phyloP scores from a whole-genome alignment of 2,113 vertebrate genomes.

The Seriola rivoliana region DNA sequence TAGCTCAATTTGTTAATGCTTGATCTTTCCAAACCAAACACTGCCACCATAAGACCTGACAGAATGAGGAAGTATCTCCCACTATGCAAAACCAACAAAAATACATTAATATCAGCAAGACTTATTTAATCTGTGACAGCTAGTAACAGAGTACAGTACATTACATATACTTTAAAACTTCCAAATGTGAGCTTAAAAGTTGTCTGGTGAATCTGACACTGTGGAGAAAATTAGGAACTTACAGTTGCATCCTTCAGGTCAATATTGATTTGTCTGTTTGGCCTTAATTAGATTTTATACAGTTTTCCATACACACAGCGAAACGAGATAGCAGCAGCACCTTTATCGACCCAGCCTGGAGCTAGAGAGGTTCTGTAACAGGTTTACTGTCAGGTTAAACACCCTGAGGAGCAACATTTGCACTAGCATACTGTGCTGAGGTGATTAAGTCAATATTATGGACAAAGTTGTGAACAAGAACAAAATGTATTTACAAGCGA shows the following conservation, averaged over 20 bases:
- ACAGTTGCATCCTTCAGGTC: not conserved
- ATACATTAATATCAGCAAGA: not conserved
- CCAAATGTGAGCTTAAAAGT: not conserved
- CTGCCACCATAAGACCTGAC: not conserved
- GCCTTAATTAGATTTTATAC: not conserved
- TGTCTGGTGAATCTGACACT: not conserved
- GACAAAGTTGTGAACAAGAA: slow-evolving; percentile 2
- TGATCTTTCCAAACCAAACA: not conserved
- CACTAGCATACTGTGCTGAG: not conserved
- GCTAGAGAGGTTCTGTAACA: slow-evolving; percentile 9
- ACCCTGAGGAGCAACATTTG: slow-evolving; percentile 4
- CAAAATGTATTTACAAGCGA: not conserved
- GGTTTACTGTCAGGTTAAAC: slow-evolving; percentile 12
- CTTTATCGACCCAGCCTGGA: not conserved
- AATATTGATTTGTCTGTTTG: slow-evolving; percentile 7
- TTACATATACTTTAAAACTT: not conserved
- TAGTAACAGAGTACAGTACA: not conserved
- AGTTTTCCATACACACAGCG: slow-evolving; percentile 18
- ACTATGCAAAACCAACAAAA: not conserved
- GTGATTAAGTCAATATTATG: slow-evolving; percentile 29
- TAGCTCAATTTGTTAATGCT: not conserved
- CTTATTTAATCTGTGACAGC: not conserved
- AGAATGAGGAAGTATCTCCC: not conserved
- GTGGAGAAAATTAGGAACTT: not conserved
- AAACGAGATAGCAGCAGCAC: not conserved